Conservation (phyloP, 2,888 invertebrate species). For the Adineta ricciae region DNA sequence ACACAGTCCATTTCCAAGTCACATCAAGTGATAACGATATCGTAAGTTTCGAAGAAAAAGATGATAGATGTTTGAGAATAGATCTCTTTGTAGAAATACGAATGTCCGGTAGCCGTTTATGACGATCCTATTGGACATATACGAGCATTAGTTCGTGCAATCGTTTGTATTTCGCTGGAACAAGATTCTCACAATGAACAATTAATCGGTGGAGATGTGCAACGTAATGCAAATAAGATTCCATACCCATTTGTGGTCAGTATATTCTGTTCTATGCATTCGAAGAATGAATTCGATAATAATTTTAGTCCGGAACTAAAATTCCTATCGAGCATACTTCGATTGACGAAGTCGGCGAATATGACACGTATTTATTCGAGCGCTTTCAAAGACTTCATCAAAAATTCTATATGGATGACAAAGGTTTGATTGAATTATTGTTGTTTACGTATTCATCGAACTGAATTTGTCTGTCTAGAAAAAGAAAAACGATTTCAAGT, state of each 20-base stretch:
- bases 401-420: not conserved
- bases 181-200: not conserved
- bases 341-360: conserved; percentile 33
- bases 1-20: not conserved
- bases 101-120: conserved; percentile 6
- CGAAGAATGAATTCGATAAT: not conserved
- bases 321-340: conserved; percentile 34
- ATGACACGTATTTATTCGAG: conserved; percentile 21
- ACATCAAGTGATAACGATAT: not conserved
- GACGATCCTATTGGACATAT: conserved; percentile 11
- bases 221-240: conserved; percentile 26
- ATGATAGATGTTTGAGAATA: not conserved
- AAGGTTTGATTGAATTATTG: not conserved
- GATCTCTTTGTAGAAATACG: not conserved
- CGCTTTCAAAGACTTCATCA: not conserved
- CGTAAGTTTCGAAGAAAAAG: not conserved
- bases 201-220: conserved; percentile 36
- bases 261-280: not conserved
- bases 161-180: conserved; percentile 7
- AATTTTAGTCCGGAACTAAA: conserved; percentile 33
- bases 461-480: conserved; percentile 51
- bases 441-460: not conserved
- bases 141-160: not conserved
- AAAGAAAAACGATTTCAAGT: conserved; percentile 61
- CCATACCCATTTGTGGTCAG: not conserved